phyloP scores from a whole-genome alignment of 2,113 vertebrate species.

The Hypomesus transpacificus region DNA sequence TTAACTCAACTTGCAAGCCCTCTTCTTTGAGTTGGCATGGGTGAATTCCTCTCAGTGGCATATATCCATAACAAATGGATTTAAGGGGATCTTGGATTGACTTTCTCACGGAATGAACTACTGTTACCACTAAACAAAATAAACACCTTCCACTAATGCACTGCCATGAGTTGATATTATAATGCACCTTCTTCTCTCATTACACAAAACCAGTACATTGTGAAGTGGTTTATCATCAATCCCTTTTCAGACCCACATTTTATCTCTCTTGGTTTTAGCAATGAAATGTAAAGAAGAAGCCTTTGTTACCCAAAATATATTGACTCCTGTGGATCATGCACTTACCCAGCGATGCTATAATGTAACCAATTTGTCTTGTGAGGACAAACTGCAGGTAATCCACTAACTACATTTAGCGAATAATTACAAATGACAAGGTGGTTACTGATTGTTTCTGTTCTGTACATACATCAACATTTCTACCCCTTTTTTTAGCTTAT shows the following conservation, averaged over 20 bases:
- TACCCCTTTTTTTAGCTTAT: slow-evolving; percentile 35
- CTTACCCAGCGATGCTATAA: slow-evolving; percentile 71
- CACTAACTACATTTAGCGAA: not conserved
- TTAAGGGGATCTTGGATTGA: too few relatives aligned
- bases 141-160: too few relatives aligned
- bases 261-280: slow-evolving; percentile 55
- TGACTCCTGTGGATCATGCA: slow-evolving; percentile 76
- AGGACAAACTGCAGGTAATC: slow-evolving; percentile 47
- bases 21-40: too few relatives aligned
- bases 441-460: too few relatives aligned
- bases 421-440: not conserved
- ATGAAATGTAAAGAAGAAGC: slow-evolving; percentile 69
- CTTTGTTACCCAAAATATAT: slow-evolving; percentile 74
- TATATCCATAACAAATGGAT: too few relatives aligned
- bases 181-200: too few relatives aligned
- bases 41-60: too few relatives aligned
- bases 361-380: slow-evolving; percentile 62
- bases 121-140: too few relatives aligned
- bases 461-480: not conserved
- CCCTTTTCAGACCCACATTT: not conserved
- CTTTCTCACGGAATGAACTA: too few relatives aligned
- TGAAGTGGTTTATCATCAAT: not conserved
- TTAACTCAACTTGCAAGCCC: too few relatives aligned
- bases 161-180: too few relatives aligned
- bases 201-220: not conserved